phyloP scores from a whole-genome alignment of 2,888 invertebrate genomes.

The Oscheius sp. region DNA sequence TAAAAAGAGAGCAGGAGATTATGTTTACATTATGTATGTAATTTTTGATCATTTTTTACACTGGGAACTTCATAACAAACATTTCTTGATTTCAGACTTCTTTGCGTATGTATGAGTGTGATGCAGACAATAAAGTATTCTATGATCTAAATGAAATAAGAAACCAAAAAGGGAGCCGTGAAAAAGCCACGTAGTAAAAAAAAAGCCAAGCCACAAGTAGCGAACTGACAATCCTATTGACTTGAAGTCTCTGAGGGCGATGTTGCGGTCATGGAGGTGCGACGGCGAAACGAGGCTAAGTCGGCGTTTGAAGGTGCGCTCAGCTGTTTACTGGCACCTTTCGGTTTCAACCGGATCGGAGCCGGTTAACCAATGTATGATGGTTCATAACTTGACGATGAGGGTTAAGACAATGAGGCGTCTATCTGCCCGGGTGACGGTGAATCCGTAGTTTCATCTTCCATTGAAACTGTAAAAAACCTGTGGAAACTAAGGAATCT shows the following conservation, averaged over 20 bases:
- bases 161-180: background rate
- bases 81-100: no score
- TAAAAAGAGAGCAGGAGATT: no score
- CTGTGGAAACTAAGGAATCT: background rate
- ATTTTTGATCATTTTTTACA: no score
- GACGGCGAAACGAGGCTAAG: slow-evolving; percentile 32
- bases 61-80: no score
- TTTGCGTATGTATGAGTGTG: no score
- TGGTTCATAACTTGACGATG: background rate
- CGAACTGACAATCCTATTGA: slow-evolving; percentile 8
- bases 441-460: background rate
- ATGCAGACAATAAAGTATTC: background rate
- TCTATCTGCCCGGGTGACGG: background rate
- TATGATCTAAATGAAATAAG: background rate
- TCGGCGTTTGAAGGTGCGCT: slow-evolving; percentile 29
- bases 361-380: no score
- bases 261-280: slow-evolving; percentile 24
- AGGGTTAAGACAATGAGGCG: slow-evolving; percentile 25
- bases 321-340: slow-evolving; percentile 30
- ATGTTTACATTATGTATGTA: no score
- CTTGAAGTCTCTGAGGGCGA: background rate
- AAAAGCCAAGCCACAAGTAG: background rate
- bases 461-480: background rate
- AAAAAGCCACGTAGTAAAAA: background rate
- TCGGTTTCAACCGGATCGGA: slow-evolving; percentile 25